Base-by-base conservation (phyloP, 2,888 invertebrate species). In the Drosophila lacicola region DNA sequence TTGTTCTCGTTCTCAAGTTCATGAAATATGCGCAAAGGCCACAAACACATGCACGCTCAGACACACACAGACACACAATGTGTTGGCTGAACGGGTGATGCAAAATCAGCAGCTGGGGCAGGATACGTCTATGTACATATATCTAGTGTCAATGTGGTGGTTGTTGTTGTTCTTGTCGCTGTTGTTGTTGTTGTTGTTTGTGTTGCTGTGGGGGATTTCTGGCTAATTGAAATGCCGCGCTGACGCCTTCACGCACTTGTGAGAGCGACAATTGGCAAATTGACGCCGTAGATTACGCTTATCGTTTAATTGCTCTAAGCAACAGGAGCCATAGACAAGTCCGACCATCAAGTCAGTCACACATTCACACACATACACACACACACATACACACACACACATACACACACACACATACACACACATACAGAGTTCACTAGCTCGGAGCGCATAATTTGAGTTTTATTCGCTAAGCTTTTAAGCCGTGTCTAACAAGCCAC, bases 401-500 rank as follows among this genome's bases (percentile, higher is more conserved):
- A n/a, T 63, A 21, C 36, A 36, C 53, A 67, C 65, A 21, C 36
- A 36, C 53, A 67, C 34, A 34, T 39, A 33, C 61, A 42, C 50
- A 36, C 29, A 8, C 56, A 50, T 25, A 14, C 10, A n/a, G 42
- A 19, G 50, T 10, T n/a, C 25, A 39, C 29, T 10, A 33, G 56
- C 58, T 44, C 49, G 49, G 14, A 71, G 69, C 75, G 85, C 81
- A 83, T 89, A 89, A 88, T 88, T 88, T 84, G 68, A 75, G 78
- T 83, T 89, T 85, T 85, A 90, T 88, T 78, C 83, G 78, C 80
- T 82, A 83, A 90, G 88, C 89, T 78, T 83, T 89, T 90, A 80
- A 90, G 88, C 83, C 74, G 67, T 78, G 78, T 76, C 82, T 81
- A 80, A 80, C 79, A 78, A 67, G 50, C 57, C 19, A 51, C 74